These are phyloP conservation scores for Ataeniobius toweri DNA, from an alignment of 2,797 vertebrate species.

Conservation along the genomic window DNA sequence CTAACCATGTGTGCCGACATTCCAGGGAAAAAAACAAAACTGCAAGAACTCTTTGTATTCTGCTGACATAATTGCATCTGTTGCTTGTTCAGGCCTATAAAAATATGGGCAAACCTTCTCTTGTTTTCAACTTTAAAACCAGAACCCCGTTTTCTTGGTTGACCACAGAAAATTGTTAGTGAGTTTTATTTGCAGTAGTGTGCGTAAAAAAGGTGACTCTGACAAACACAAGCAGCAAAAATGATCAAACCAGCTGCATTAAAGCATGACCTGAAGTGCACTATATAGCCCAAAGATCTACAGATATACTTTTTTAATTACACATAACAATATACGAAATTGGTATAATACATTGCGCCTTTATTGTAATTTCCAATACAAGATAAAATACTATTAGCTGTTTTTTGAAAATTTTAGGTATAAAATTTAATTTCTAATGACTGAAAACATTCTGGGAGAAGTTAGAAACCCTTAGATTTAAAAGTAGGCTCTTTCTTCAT, in stretches of 20 bases:
- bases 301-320: too few species aligned
- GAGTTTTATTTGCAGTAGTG: too few species aligned
- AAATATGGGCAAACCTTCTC: background rate
- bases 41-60: slow-evolving; percentile 22
- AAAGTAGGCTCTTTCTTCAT: background rate
- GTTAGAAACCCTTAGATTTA: background rate
- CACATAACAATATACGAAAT: too few species aligned
- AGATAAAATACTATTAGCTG: too few species aligned
- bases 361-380: too few species aligned
- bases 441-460: background rate
- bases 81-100: background rate
- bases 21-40: slow-evolving; percentile 29
- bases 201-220: too few species aligned
- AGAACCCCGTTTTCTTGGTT: background rate
- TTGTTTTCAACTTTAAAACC: background rate
- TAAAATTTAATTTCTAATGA: background rate
- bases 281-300: too few species aligned
- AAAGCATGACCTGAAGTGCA: too few species aligned
- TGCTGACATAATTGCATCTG: slow-evolving; percentile 5
- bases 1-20: slow-evolving; percentile 3
- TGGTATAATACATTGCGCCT: too few species aligned
- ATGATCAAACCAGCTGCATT: too few species aligned
- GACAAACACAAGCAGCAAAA: too few species aligned
- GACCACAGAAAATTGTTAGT: background rate
- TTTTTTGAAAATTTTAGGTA: background rate